phyloP scores from a whole-genome alignment of 2,888 invertebrate species.

The Aquatica leii region DNA sequence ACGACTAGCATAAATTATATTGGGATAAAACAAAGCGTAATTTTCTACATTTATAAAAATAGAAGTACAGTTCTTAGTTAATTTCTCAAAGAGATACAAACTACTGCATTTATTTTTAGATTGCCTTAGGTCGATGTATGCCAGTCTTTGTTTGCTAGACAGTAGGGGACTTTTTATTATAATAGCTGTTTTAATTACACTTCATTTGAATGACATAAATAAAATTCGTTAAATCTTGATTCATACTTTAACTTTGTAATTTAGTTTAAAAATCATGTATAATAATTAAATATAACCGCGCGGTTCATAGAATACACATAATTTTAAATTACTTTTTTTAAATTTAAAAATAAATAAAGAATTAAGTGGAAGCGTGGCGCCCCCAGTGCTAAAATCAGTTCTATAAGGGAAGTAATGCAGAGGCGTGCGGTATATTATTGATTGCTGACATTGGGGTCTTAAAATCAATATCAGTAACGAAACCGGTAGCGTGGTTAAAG shows the following conservation, averaged over 20 bases:
- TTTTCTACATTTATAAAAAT: no score
- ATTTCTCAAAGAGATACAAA: not conserved
- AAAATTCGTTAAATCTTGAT: no score
- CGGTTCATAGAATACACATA: no score
- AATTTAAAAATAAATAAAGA: slow-evolving; percentile 3
- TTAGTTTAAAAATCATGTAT: no score
- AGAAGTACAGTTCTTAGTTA: not conserved
- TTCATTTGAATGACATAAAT: no score
- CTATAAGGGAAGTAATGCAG: slow-evolving; percentile 16
- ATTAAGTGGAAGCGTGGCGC: not conserved
- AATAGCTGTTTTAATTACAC: no score
- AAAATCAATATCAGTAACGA: slow-evolving; percentile 38
- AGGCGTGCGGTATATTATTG: slow-evolving; percentile 30
- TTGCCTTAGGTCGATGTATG: slow-evolving; percentile 3
- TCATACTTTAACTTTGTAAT: no score
- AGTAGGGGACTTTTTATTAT: not conserved
- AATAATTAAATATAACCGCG: no score
- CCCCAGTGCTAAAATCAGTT: not conserved
- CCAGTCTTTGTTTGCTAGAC: slow-evolving; percentile 1
- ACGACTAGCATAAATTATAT: no score
- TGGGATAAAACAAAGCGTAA: no score
- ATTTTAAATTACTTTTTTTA: no score
- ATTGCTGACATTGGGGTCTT: slow-evolving; percentile 19
- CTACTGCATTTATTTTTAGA: slow-evolving; percentile 6
- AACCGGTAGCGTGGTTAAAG: slow-evolving; percentile 40